Evolutionary conservation across 2,888 invertebrate genomes (phyloP).

Genomic region (Tethea ocularis): DNA sequence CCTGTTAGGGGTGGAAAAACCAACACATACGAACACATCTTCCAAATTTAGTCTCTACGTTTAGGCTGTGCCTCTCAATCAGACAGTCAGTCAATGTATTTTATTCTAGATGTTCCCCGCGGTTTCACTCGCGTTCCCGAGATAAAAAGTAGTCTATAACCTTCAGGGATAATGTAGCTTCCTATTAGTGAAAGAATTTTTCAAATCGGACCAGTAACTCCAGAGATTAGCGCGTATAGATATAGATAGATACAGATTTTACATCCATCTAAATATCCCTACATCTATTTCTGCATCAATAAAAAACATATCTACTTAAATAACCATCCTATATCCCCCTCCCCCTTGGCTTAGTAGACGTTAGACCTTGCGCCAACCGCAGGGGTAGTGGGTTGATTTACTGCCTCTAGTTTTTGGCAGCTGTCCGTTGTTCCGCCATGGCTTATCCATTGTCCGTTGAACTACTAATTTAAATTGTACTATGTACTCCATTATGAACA

Average conservation of each 20-base stretch:
- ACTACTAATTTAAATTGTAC: neutral
- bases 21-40: too few relatives aligned
- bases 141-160: too few relatives aligned
- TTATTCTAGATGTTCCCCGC: too few relatives aligned
- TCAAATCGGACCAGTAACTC: too few relatives aligned
- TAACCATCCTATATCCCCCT: neutral
- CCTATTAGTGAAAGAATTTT: too few relatives aligned
- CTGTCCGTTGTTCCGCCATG: slow-evolving; percentile 4
- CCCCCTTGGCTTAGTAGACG: slow-evolving; percentile 1
- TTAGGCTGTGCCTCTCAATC: too few relatives aligned
- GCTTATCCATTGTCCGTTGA: slow-evolving; percentile 4
- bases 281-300: neutral
- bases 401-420: slow-evolving; percentile 7
- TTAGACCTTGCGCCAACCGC: slow-evolving; percentile 4
- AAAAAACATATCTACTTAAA: neutral
- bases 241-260: neutral
- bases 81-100: too few relatives aligned
- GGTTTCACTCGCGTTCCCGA: too few relatives aligned
- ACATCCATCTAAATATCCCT: neutral
- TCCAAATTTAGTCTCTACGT: too few relatives aligned
- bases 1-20: too few relatives aligned
- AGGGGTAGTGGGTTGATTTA: slow-evolving; percentile 8
- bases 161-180: too few relatives aligned
- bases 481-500: neutral
- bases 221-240: too few relatives aligned